These are phyloP conservation scores for Mycalesis mineus DNA, from an alignment of 2,888 invertebrate species.

Conservation along the genomic window DNA sequence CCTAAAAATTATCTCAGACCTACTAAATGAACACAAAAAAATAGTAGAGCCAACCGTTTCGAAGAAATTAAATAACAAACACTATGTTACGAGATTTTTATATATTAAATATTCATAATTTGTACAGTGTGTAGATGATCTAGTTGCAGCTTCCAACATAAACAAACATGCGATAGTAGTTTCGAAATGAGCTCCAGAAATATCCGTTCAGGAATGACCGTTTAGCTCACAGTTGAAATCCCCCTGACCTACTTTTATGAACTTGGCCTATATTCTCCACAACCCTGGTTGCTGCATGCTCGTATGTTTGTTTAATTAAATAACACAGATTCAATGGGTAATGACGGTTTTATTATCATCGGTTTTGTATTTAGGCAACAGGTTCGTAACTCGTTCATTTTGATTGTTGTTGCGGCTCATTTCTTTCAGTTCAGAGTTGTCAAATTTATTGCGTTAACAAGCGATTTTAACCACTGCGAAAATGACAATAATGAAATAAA, in stretches of 20 bases:
- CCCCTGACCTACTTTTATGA: slow-evolving; percentile 67
- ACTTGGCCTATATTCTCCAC: slow-evolving; percentile 63
- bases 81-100: too few relatives aligned
- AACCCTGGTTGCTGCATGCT: slow-evolving; percentile 36
- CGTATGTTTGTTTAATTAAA: slow-evolving; percentile 12
- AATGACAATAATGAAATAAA: too few relatives aligned
- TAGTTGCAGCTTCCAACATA: slow-evolving; percentile 23
- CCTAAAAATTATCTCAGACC: too few relatives aligned
- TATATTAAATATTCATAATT: background rate
- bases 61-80: too few relatives aligned
- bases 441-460: too few relatives aligned
- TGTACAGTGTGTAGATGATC: slow-evolving; percentile 8
- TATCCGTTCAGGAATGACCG: slow-evolving; percentile 51
- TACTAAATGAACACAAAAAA: too few relatives aligned
- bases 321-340: slow-evolving; percentile 29
- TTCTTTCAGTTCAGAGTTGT: too few relatives aligned
- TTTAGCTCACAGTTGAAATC: slow-evolving; percentile 50
- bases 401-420: too few relatives aligned
- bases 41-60: too few relatives aligned
- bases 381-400: too few relatives aligned
- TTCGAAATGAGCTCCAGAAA: slow-evolving; percentile 43
- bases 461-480: too few relatives aligned
- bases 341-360: background rate
- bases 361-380: background rate
- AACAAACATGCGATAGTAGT: slow-evolving; percentile 20